phyloP scores from a whole-genome alignment of 2,797 vertebrate genomes.

The Malurus leucopterus region DNA sequence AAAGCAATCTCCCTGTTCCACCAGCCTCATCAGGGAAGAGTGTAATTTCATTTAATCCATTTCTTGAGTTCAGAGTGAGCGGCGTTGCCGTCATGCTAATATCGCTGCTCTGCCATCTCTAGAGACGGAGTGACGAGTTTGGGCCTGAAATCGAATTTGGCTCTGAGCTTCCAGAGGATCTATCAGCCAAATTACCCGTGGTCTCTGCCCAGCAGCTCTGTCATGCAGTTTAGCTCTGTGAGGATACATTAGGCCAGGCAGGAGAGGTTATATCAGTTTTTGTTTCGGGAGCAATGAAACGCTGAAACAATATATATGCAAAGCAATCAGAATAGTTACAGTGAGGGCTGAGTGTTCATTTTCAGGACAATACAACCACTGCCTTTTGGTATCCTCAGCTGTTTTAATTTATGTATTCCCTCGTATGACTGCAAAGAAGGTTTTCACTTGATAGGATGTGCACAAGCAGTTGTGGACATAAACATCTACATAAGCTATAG shows the following conservation, averaged over 20 bases:
- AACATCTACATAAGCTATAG: background rate
- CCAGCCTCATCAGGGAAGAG: slow-evolving; percentile 33
- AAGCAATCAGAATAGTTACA: background rate
- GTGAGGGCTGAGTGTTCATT: background rate
- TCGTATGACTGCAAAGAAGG: background rate
- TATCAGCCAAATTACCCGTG: background rate
- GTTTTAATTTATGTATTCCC: background rate
- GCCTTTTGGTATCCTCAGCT: background rate
- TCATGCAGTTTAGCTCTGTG: background rate
- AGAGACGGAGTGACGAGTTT: background rate
- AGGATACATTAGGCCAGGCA: background rate
- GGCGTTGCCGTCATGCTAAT: background rate
- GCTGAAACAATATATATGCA: slow-evolving; percentile 27
- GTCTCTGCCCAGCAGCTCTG: background rate
- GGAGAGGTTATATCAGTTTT: background rate
- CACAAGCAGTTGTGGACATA: background rate
- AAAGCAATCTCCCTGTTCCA: slow-evolving; percentile 38
- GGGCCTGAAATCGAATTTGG: slow-evolving; percentile 30
- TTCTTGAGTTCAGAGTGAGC: slow-evolving; percentile 16
- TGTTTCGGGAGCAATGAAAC: background rate
- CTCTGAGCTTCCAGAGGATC: slow-evolving; percentile 35
- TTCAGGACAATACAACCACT: background rate
- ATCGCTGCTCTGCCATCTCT: slow-evolving; percentile 4
- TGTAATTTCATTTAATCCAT: slow-evolving; percentile 45
- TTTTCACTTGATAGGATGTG: background rate